Evolutionary conservation across 2,888 invertebrate genomes (phyloP), one percentile per base, ranked within the genome.

Genomic region (Chrysopilus asiliformis): DNA sequence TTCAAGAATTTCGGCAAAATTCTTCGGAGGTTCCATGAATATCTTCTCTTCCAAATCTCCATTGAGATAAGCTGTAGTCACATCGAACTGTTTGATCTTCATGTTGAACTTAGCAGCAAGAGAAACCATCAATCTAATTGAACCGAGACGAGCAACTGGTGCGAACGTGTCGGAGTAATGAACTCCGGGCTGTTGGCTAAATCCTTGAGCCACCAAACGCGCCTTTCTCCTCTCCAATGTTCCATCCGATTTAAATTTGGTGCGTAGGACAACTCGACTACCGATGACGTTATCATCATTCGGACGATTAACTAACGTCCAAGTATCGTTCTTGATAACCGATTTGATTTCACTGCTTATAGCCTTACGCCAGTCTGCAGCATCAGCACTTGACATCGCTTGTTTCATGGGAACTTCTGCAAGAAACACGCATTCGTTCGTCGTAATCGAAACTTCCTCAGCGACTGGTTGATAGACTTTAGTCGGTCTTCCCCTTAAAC

Each of bases 51-150:
- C 3, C 19, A 32, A 22, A 4, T 32, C 20, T 14, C 17, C 34
- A n/a, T 34, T 34, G 6, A 34, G 13, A 26, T 33, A 24, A 10
- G 25, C 33, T 16, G 25, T 16, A 22, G 17, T 18, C n/a, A 33
- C 33, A 18, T 33, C 25, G n/a, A 33, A 18, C 10, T 33, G 33
- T 25, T 17, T 16, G 8, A 33, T 16, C 26, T 24, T 9, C n/a
- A 33, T 15, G 15, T 24, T 24, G n/a, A 25, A 22, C 18, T 28
- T 12, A 22, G 25, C 36, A 18, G 34, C 29, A 24, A 36, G 15
- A 14, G 33, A 33, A 33, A 24, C 14, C 27, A 40, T 7, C n/a
- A 36, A 17, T n/a, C 40, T 26, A 4, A 40, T 15, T 36, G 40
- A 36, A 15, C 19, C 32, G 17, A 33, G 10, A n/a, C 30, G 27